Evolutionary conservation across 2,888 invertebrate genomes (phyloP).

Genomic region (Seladonia tumulorum): DNA sequence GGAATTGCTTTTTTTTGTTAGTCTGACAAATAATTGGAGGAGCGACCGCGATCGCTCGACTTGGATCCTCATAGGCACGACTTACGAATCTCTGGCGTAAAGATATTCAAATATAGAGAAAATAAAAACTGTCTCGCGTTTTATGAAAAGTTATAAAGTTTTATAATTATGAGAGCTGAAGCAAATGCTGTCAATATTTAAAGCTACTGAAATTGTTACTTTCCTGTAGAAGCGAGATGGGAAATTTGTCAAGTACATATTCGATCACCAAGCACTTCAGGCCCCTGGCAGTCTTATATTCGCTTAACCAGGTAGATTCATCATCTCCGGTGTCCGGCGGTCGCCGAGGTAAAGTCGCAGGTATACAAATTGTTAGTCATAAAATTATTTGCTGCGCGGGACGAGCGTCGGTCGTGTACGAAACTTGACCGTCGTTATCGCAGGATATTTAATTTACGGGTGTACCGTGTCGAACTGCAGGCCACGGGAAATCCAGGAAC

Average conservation of each 20-base stretch:
- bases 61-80: neutral
- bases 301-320: neutral
- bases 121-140: neutral
- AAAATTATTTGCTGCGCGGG: neutral
- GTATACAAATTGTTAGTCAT: neutral
- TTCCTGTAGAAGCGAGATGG: neutral
- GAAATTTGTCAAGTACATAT: too few species aligned
- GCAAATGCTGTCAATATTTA: too few species aligned
- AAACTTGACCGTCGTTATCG: neutral
- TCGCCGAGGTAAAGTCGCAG: neutral
- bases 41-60: neutral
- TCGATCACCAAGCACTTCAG: neutral
- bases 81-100: neutral
- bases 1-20: neutral
- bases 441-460: constrained; percentile 8
- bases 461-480: neutral
- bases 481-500: neutral
- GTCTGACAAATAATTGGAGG: neutral
- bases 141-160: neutral
- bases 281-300: neutral
- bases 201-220: too few species aligned
- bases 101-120: neutral
- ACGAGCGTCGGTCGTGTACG: neutral
- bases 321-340: neutral
- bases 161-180: too few species aligned